Percentiles rank a stretch among this genome's conserved stretches.
These are phyloP conservation scores for Hypocryptadius cinnamomeus DNA, from an alignment of 2,113 vertebrate species.

Conservation along the genomic window DNA sequence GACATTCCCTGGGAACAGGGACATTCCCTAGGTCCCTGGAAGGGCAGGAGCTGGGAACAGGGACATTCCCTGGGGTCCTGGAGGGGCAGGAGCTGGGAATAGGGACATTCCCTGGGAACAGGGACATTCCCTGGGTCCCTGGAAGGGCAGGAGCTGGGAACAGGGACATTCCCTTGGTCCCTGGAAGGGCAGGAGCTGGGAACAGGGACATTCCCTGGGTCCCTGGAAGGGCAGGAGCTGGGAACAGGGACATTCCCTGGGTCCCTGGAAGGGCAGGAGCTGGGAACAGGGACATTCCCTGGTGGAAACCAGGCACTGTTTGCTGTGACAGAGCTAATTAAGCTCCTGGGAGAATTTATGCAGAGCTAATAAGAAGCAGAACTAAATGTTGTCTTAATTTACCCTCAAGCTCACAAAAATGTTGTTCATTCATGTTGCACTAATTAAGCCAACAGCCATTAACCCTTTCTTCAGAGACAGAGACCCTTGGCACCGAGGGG, in stretches of 20 bases:
- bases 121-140: neutral
- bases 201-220: neutral
- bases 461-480: conserved; percentile 36
- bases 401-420: conserved; percentile 51
- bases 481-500: neutral
- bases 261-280: neutral
- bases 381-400: conserved; percentile 71
- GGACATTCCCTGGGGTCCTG: neutral
- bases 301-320: conserved; percentile 30
- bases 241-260: neutral
- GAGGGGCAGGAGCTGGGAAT: neutral
- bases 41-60: too few species aligned
- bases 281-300: neutral
- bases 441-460: conserved; percentile 64
- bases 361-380: conserved; percentile 66
- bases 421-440: conserved; percentile 53
- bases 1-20: neutral
- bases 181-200: neutral
- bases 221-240: too few species aligned
- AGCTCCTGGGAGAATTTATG: conserved; percentile 68
- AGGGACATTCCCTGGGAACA: neutral
- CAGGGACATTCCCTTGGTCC: neutral
- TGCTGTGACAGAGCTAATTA: conserved; percentile 68
- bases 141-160: neutral
- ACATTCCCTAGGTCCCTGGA: neutral